phyloP scores from a whole-genome alignment of 2,113 vertebrate species.

The Hystrix brachyura region DNA sequence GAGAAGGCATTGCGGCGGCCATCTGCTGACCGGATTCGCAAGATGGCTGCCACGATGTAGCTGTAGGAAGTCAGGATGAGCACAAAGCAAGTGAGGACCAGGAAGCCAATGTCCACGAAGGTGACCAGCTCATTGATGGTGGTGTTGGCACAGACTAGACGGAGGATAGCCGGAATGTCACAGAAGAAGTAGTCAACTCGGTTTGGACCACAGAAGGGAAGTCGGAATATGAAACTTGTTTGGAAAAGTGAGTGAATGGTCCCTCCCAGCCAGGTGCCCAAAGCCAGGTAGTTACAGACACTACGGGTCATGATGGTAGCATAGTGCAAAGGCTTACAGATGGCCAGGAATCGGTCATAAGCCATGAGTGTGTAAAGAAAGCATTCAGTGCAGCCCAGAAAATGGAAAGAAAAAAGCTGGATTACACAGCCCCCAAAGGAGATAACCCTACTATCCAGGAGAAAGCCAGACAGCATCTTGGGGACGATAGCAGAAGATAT shows the following conservation, averaged over 20 bases:
- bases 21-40: slow-evolving; percentile 64
- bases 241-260: slow-evolving; percentile 84
- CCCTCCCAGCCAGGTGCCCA: slow-evolving; percentile 83
- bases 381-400: slow-evolving; percentile 85
- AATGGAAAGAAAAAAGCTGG: slow-evolving; percentile 85
- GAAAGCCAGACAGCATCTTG: slow-evolving; percentile 84
- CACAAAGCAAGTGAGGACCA: slow-evolving; percentile 82
- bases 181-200: slow-evolving; percentile 83
- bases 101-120: slow-evolving; percentile 83
- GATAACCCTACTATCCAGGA: slow-evolving; percentile 75
- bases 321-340: slow-evolving; percentile 84
- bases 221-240: slow-evolving; percentile 81
- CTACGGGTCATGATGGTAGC: slow-evolving; percentile 80
- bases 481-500: slow-evolving; percentile 84
- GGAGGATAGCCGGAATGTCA: slow-evolving; percentile 84
- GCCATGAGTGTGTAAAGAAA: slow-evolving; percentile 86
- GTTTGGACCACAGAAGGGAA: slow-evolving; percentile 82
- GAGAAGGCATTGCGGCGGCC: slow-evolving; percentile 79
- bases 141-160: slow-evolving; percentile 81
- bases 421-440: slow-evolving; percentile 83
- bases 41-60: slow-evolving; percentile 79
- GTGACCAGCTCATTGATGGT: slow-evolving; percentile 83
- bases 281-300: slow-evolving; percentile 77
- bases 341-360: slow-evolving; percentile 85
- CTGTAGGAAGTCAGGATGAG: slow-evolving; percentile 82